phyloP scores from a whole-genome alignment of 2,888 invertebrate genomes.

The Sphaerophoria rueppellii region DNA sequence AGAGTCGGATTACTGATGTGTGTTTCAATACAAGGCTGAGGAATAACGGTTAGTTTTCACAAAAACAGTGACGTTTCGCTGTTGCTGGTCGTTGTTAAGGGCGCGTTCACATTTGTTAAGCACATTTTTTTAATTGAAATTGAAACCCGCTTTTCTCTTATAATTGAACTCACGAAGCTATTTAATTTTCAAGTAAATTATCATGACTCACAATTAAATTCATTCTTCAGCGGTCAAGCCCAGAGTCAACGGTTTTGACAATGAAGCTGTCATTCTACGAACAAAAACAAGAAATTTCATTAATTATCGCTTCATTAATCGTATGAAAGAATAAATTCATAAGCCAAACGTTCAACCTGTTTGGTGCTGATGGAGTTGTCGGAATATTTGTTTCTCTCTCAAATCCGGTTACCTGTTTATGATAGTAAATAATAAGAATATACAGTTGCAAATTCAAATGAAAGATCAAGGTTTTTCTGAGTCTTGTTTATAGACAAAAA shows the following conservation, averaged over 20 bases:
- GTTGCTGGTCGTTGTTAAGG: no score
- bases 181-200: not conserved
- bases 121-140: no score
- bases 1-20: not conserved
- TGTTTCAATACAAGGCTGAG: no score
- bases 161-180: no score
- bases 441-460: not conserved
- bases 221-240: slow-evolving; percentile 1
- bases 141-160: no score
- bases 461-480: not conserved
- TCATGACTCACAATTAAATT: not conserved
- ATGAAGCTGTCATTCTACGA: not conserved
- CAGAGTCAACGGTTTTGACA: slow-evolving; percentile 8
- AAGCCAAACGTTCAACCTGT: not conserved
- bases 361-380: not conserved
- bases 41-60: no score
- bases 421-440: not conserved
- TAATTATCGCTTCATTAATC: slow-evolving; percentile 6
- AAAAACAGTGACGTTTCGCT: no score
- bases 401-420: slow-evolving; percentile 2
- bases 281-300: slow-evolving; percentile 24
- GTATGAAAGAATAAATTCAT: not conserved
- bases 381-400: not conserved
- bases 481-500: not conserved
- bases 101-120: no score